phyloP scores from a whole-genome alignment of 2,113 vertebrate species.

The Tragelaphus strepsiceros region DNA sequence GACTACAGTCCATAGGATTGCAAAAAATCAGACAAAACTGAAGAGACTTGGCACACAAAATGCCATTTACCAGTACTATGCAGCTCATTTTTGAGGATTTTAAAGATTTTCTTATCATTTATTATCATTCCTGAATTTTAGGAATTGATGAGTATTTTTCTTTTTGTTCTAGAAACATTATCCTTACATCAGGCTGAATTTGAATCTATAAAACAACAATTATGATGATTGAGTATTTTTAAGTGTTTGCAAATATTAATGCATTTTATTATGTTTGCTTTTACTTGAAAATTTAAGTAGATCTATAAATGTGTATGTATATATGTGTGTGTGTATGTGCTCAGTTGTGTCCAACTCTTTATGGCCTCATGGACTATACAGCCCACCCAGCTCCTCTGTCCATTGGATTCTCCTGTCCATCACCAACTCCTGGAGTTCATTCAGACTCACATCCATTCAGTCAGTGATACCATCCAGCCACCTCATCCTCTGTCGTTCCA shows the following conservation, averaged over 20 bases:
- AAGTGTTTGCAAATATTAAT: neutral
- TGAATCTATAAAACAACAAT: neutral
- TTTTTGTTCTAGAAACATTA: neutral
- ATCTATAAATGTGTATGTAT: neutral
- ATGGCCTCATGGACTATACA: neutral
- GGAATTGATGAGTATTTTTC: neutral
- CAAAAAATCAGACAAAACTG: neutral
- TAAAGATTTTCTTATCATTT: neutral
- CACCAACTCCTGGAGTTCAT: too few species aligned
- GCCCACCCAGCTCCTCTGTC: neutral
- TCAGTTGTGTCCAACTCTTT: neutral
- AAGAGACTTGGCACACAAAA: neutral
- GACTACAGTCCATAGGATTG: neutral
- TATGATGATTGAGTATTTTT: neutral
- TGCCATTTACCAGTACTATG: neutral
- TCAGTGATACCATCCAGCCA: too few species aligned
- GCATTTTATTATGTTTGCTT: neutral
- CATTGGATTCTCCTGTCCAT: neutral
- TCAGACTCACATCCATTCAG: too few species aligned
- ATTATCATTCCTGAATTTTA: neutral
- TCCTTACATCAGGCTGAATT: neutral
- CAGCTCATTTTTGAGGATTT: neutral
- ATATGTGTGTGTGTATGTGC: neutral
- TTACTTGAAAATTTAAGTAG: neutral
- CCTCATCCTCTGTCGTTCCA: too few species aligned